phyloP scores from a whole-genome alignment of 2,113 vertebrate genomes.

The Petroica traversi region DNA sequence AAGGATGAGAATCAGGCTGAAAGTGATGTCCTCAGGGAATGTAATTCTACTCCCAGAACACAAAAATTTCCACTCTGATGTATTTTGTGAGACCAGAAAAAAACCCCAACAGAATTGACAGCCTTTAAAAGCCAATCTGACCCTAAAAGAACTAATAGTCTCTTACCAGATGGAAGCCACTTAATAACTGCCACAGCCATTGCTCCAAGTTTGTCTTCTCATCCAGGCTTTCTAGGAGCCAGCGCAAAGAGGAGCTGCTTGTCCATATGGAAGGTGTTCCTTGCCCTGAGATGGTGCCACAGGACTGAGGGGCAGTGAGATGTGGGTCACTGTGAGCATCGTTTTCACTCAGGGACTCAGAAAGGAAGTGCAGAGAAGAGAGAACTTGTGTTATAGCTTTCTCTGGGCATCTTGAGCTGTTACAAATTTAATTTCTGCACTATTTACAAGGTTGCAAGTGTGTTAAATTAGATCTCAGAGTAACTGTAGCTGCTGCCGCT shows the following conservation, averaged over 20 bases:
- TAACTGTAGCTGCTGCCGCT: neutral
- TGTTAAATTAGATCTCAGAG: neutral
- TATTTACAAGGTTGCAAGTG: neutral
- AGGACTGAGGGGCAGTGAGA: neutral
- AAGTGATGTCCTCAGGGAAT: neutral
- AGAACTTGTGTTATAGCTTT: neutral
- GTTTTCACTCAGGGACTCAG: neutral
- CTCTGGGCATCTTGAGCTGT: neutral
- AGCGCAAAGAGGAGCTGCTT: neutral
- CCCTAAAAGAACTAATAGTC: neutral
- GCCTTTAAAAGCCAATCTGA: neutral
- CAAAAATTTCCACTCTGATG: neutral
- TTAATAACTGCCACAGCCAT: neutral
- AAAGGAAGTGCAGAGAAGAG: neutral
- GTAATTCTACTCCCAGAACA: neutral
- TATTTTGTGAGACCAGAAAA: neutral
- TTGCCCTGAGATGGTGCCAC: neutral
- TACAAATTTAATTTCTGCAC: neutral
- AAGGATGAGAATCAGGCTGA: neutral
- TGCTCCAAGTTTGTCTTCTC: neutral
- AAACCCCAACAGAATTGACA: neutral
- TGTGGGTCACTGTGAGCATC: neutral
- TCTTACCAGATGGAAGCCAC: neutral
- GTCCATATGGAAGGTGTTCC: neutral
- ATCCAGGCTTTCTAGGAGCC: neutral